phyloP scores from a whole-genome alignment of 2,797 vertebrate species.

The Molossus alvarezi region DNA sequence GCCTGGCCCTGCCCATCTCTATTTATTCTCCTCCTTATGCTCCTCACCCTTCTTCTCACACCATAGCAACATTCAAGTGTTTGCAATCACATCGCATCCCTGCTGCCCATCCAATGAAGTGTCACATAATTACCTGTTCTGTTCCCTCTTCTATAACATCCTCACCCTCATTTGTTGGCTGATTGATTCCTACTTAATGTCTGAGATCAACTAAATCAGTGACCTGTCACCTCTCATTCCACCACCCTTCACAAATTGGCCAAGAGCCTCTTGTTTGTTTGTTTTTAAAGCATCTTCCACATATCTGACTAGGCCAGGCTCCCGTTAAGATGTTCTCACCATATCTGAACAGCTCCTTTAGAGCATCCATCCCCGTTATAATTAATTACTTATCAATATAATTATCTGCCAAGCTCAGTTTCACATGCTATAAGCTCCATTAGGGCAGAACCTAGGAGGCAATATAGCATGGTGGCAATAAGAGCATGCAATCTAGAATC shows the following conservation, averaged over 20 bases:
- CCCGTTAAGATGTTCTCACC: neutral
- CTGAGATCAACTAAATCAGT: constrained; percentile 8
- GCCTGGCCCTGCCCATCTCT: neutral
- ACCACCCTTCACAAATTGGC: neutral
- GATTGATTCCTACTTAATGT: neutral
- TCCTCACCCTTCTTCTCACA: neutral
- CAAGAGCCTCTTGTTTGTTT: neutral
- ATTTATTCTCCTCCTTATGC: neutral
- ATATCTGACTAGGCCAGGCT: neutral
- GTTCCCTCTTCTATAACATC: neutral
- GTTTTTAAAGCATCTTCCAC: neutral
- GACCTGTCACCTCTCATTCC: neutral
- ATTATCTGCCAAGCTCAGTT: neutral
- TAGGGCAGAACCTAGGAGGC: neutral
- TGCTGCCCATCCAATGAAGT: neutral
- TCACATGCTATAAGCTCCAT: constrained; percentile 6
- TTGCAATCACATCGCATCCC: neutral
- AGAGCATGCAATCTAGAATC: neutral
- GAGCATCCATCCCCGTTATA: neutral
- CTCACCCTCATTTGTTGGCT: neutral
- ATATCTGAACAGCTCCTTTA: neutral
- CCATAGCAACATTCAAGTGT: neutral
- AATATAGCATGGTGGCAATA: neutral
- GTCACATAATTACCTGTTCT: neutral
- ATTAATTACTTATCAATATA: neutral